Percentiles rank a stretch among this genome's conserved stretches.
phyloP scores from a whole-genome alignment of 2,113 vertebrate species.

The Amazona vittata region DNA sequence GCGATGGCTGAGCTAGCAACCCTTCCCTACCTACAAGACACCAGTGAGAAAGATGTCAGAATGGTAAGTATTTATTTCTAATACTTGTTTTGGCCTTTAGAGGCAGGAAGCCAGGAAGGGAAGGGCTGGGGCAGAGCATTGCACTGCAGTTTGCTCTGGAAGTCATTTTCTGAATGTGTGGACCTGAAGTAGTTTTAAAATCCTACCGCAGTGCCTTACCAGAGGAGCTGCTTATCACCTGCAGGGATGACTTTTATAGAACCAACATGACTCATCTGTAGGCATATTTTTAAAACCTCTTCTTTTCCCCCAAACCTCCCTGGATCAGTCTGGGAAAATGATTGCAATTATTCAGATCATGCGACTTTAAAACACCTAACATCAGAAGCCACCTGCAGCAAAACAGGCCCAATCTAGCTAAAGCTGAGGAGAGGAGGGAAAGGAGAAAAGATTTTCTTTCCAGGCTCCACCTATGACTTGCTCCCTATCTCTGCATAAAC shows the following conservation, averaged over 20 bases:
- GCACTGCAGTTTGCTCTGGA: neutral
- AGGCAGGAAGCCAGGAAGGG: neutral
- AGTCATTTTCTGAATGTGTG: neutral
- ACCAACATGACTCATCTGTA: constrained; percentile 58
- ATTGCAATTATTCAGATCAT: constrained; percentile 62
- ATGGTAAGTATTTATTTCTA: constrained; percentile 65
- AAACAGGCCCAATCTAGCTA: neutral
- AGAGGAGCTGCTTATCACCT: constrained; percentile 63
- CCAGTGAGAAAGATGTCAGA: constrained; percentile 67
- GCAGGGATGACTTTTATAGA: constrained; percentile 49
- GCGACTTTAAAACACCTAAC: neutral
- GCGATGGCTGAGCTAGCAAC: constrained; percentile 78
- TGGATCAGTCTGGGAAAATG: constrained; percentile 48
- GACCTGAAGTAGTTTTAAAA: constrained; percentile 50
- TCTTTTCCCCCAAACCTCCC: constrained; percentile 49
- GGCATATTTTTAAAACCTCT: constrained; percentile 61
- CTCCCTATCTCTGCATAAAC: neutral
- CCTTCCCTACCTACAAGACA: constrained; percentile 78
- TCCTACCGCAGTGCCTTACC: constrained; percentile 24
- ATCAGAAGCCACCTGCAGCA: constrained; percentile 41
- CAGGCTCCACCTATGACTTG: neutral
- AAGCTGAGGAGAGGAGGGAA: neutral
- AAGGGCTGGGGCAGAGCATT: neutral
- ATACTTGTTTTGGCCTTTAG: constrained; percentile 34
- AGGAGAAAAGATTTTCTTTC: neutral